Evolutionary conservation across 2,113 vertebrate genomes (phyloP), one percentile per base, ranked within the genome.

Genomic region (Uropsilus gracilis): DNA sequence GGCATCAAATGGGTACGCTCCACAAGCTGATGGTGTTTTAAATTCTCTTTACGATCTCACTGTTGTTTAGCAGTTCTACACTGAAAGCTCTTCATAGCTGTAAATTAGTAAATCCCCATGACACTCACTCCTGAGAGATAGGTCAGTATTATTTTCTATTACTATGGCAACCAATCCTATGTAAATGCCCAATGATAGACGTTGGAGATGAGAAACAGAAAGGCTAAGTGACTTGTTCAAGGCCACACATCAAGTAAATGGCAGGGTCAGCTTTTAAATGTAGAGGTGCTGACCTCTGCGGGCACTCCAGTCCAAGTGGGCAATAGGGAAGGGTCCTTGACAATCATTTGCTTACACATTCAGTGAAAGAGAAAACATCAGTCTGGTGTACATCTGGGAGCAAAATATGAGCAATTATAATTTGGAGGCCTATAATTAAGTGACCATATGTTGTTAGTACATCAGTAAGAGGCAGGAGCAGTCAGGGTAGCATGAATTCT

Each of bases 71-170:
- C 86, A 93, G 91, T 94, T 97, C 68, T 91, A 77, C 34, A 75
- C 63, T 95, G 96, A 97, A 96, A 97, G 93, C 94, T 97, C 89
- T 97, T 96, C 89, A 91, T 82, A 91, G 95, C 84, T 93, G 89
- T 97, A 97, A 97, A 97, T 97, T 96, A 96, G 91, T 87, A 94
- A 96, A 95, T 97, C 94, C 92, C 95, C 90, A 80, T 42, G 94
- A 91, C 71, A 93, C 71, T 89, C 92, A 95, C 71, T 97, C 93
- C 94, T 96, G 89, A 84, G 87, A 97, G 89, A 96, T 63, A 96
- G 95, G 97, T 97, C 96, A 96, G 91, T 95, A 81, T 95, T 94
- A 96, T 96, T 97, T 97, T 93, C 89, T 77, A 95, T 97, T 94
- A 91, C 96, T 95, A 97, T 95, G 91, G 97, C 94, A 97, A 97